phyloP scores from a whole-genome alignment of 2,113 vertebrate species.

The Datnioides undecimradiatus region DNA sequence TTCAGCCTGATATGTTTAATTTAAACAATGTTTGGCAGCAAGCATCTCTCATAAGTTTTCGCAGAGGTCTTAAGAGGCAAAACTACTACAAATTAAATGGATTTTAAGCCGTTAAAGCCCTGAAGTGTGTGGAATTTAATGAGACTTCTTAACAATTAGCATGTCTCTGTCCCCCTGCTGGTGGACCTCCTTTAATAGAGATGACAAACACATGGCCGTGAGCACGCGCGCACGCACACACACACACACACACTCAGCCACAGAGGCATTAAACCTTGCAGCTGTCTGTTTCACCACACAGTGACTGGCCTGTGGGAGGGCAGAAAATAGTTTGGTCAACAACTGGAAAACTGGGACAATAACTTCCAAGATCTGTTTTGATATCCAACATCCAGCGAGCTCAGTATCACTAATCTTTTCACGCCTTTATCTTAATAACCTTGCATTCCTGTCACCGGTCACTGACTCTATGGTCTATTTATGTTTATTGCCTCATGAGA shows the following conservation, averaged over 20 bases:
- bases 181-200: constrained; percentile 55
- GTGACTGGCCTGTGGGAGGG: constrained; percentile 20
- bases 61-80: not conserved
- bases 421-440: constrained; percentile 63
- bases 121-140: constrained; percentile 7
- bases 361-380: not conserved
- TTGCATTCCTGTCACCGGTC: constrained; percentile 56
- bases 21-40: not conserved
- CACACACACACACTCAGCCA: constrained; percentile 39
- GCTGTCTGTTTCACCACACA: constrained; percentile 75
- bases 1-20: not conserved
- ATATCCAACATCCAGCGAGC: not conserved
- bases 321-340: constrained; percentile 57
- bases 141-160: constrained; percentile 50
- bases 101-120: not conserved
- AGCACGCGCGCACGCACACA: constrained; percentile 35
- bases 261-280: constrained; percentile 62
- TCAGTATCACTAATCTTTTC: constrained; percentile 18
- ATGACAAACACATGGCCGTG: constrained; percentile 70
- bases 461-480: constrained; percentile 67
- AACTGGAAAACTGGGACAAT: constrained; percentile 10
- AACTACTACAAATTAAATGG: not conserved
- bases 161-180: constrained; percentile 29
- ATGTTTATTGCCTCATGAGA: constrained; percentile 56
- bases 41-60: not conserved